Base-by-base conservation (phyloP, 2,888 invertebrate species). In the Microchrysa polita region DNA sequence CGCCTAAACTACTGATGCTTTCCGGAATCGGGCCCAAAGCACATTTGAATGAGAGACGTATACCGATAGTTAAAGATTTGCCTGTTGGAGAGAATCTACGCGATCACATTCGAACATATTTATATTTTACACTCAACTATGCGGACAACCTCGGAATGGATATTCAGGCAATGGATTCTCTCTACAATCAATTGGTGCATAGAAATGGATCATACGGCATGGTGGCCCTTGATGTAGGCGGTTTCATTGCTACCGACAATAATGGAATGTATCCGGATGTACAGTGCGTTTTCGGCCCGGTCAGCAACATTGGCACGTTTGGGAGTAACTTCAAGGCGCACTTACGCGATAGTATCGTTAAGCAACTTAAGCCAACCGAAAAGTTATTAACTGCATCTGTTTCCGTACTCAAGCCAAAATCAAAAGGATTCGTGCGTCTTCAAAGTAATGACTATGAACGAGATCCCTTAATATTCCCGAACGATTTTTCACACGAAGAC, bases 141-240 rank as follows among this genome's bases (percentile, higher is more conserved):
- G 23, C 40, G n/a, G n/a, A 60, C 9, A 27, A 16, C 1, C 20
- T 57, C 0, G 18, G 22, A 2, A 1, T 48, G 48, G 10, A 22
- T 10, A 73, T 69, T 23, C 76, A 76, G 1, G 4, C 34, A 2
- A 34, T 80, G 0, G 95, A 95, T 82, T 90, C 97, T 0, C 92
- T 97, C 42, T 65, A 65, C 81, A 97, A 65, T 91, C 94, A 10
- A 96, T 94, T 0, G 97, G 97, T 1, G 90, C 96, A 1, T 92
- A 97, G 48, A 96, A 96, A 81, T 92, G 92, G n/a, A 5, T 95
- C 97, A 0, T 96, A 97, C 81, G 86, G 97, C 22, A n/a, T 85
- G 14, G 48, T 12, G 97, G 55, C 80, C 0, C 76, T 79, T 1
- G 80, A 82, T 76, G 81, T 84, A 2, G 79, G 20, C 10, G 73